Percentiles rank a stretch among this genome's conserved stretches.
Conservation (phyloP, 2,888 invertebrate species). For the Ecliptopera silaceata region DNA sequence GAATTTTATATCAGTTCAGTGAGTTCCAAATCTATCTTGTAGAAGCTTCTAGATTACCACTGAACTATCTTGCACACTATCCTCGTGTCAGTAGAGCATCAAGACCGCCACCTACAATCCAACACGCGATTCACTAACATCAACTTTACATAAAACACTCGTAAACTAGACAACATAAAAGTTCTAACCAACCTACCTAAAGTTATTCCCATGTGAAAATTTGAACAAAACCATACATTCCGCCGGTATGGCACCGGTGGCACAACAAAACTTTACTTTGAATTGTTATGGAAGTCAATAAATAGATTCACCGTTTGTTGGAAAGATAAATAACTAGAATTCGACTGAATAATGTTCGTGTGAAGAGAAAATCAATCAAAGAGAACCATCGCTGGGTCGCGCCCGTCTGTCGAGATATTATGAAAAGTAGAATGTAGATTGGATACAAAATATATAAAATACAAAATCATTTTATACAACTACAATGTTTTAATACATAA, state of each 20-base stretch:
- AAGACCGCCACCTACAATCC: conserved; percentile 26
- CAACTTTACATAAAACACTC: conserved; percentile 54
- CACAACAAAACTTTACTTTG: conserved; percentile 23
- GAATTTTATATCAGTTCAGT: background rate
- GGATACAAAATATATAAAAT: conserved; percentile 7
- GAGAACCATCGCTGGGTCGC: conserved; percentile 32
- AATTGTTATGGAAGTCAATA: conserved; percentile 30
- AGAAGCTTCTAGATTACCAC: background rate
- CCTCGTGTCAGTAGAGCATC: background rate
- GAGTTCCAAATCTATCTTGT: too few species aligned
- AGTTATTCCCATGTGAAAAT: conserved; percentile 38
- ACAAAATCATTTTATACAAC: background rate
- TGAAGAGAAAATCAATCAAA: conserved; percentile 52
- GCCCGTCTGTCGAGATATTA: conserved; percentile 26
- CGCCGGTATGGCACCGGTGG: conserved; percentile 11
- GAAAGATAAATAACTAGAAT: conserved; percentile 34
- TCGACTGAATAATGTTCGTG: conserved; percentile 43
- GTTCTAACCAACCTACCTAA: conserved; percentile 44
- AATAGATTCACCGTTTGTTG: conserved; percentile 28
- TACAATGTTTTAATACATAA: background rate
- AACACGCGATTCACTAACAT: conserved; percentile 52
- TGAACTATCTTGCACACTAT: background rate
- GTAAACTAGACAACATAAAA: conserved; percentile 50
- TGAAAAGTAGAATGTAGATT: conserved; percentile 34
- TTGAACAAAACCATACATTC: conserved; percentile 36